phyloP scores from a whole-genome alignment of 2,113 vertebrate species.

The Edolisoma coerulescens region DNA sequence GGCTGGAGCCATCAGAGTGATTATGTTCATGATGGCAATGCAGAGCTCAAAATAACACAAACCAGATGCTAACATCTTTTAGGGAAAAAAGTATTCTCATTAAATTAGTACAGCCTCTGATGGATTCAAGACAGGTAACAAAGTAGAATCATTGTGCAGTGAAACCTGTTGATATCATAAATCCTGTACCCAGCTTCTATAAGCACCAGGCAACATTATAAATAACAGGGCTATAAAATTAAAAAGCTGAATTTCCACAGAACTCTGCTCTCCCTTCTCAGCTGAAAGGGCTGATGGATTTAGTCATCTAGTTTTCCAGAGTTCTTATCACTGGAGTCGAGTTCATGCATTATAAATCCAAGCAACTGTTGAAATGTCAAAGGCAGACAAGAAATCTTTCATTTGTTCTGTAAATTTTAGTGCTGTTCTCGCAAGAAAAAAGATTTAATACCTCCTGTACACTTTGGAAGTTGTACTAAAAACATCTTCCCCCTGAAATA shows the following conservation, averaged over 20 bases:
- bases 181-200: not conserved
- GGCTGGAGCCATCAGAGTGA: constrained; percentile 50
- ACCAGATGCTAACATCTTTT: constrained; percentile 62
- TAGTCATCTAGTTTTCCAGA: not conserved
- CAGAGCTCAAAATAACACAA: constrained; percentile 56
- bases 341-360: not conserved
- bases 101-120: constrained; percentile 26
- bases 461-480: not conserved
- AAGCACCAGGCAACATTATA: not conserved
- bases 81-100: constrained; percentile 12
- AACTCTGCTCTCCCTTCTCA: not conserved
- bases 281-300: not conserved
- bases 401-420: constrained; percentile 15
- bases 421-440: not conserved
- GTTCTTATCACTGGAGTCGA: not conserved
- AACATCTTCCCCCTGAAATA: not conserved
- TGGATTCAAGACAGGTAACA: constrained; percentile 7
- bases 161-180: not conserved
- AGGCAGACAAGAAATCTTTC: constrained; percentile 25
- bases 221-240: not conserved
- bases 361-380: not conserved
- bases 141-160: not conserved
- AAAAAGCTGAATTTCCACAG: not conserved
- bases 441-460: not conserved
- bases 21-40: constrained; percentile 54